A percentile compares a stretch with the other conserved stretches of the same genome.
These are phyloP conservation scores for Cerastis leucographa DNA, from an alignment of 2,888 invertebrate species.

Conservation along the genomic window DNA sequence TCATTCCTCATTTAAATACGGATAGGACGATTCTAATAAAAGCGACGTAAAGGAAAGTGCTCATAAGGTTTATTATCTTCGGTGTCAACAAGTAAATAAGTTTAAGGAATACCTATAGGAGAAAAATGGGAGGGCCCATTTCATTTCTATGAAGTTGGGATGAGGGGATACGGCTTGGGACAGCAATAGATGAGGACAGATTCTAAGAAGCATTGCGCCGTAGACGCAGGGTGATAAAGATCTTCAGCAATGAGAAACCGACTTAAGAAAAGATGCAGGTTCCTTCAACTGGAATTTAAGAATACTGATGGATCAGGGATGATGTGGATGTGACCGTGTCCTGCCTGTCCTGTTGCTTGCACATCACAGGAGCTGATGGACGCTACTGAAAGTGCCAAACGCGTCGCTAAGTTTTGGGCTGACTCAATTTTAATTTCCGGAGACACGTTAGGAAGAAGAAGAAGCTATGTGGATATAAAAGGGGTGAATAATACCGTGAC, in stretches of 20 bases:
- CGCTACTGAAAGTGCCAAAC: too few relatives aligned
- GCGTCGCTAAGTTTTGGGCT: too few relatives aligned
- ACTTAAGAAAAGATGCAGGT: background rate
- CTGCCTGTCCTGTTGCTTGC: too few relatives aligned
- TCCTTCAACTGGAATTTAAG: background rate
- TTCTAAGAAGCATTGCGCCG: background rate
- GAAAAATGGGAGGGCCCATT: background rate
- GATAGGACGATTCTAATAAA: conserved; percentile 19
- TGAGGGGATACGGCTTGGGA: background rate
- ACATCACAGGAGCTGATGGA: too few relatives aligned
- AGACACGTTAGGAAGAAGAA: too few relatives aligned
- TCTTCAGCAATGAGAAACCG: too few relatives aligned
- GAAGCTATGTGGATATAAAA: too few relatives aligned
- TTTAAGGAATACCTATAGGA: background rate
- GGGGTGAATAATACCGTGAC: background rate
- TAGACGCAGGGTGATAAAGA: background rate
- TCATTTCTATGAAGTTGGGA: background rate
- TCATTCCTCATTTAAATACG: conserved; percentile 34
- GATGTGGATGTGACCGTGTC: background rate
- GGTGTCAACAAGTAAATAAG: conserved; percentile 2
- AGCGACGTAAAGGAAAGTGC: background rate
- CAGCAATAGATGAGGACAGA: background rate
- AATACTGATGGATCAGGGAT: background rate
- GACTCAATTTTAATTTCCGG: too few relatives aligned
- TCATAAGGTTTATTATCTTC: background rate